Conservation (phyloP, 2,113 vertebrate species). For the Rana temporaria region DNA sequence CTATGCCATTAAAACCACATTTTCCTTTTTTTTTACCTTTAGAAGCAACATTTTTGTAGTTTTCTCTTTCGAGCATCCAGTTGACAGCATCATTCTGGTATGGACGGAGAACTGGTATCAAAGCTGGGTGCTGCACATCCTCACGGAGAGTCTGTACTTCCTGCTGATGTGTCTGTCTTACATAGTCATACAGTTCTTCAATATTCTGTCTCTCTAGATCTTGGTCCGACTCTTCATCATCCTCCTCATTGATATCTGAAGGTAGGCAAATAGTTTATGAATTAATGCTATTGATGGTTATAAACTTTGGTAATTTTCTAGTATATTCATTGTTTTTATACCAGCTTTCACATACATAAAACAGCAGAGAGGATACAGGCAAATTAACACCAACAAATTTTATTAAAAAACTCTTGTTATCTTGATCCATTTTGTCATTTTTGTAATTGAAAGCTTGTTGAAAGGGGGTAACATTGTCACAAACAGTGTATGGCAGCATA, state of each 20-base stretch:
- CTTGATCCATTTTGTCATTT: too few species aligned
- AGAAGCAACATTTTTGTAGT: constrained; percentile 57
- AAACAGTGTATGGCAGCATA: too few species aligned
- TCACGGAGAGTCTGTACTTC: constrained; percentile 71
- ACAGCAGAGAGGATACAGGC: too few species aligned
- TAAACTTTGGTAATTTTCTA: too few species aligned
- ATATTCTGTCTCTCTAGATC: constrained; percentile 94
- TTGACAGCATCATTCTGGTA: constrained; percentile 82
- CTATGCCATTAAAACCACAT: too few species aligned
- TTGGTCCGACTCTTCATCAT: constrained; percentile 86
- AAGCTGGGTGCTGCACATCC: constrained; percentile 89
- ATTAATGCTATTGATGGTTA: too few species aligned
- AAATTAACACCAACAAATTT: too few species aligned
- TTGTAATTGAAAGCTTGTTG: too few species aligned
- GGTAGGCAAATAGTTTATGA: neutral
- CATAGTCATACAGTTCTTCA: constrained; percentile 94
- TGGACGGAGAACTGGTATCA: constrained; percentile 79
- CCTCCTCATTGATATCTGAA: constrained; percentile 78
- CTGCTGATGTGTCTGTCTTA: constrained; percentile 82
- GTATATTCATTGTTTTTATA: too few species aligned
- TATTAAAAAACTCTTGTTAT: too few species aligned
- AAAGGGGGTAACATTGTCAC: too few species aligned
- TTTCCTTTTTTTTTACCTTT: constrained; percentile 68
- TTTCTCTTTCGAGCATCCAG: constrained; percentile 81
- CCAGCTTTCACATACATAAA: too few species aligned